phyloP scores from a whole-genome alignment of 2,113 vertebrate genomes.

The Mellivora capensis region DNA sequence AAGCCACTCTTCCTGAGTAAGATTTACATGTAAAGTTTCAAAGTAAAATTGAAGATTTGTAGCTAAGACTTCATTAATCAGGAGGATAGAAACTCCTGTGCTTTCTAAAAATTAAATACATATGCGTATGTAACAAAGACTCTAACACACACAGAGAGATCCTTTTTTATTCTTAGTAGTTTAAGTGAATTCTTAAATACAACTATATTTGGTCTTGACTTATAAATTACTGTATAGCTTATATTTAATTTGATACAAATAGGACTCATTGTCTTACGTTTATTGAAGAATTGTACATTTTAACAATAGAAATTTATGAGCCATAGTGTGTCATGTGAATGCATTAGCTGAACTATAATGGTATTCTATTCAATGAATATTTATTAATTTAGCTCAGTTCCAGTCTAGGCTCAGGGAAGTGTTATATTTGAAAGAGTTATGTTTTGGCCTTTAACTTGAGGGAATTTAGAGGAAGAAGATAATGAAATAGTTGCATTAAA shows the following conservation, averaged over 20 bases:
- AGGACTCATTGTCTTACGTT: not conserved
- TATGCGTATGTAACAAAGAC: not conserved
- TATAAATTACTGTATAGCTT: not conserved
- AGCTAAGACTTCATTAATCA: not conserved
- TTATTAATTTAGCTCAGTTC: slow-evolving; percentile 9
- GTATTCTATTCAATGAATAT: not conserved
- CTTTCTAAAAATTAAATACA: not conserved
- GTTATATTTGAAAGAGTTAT: not conserved
- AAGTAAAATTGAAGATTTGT: slow-evolving; percentile 37
- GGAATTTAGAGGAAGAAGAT: not conserved
- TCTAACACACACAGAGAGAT: not conserved
- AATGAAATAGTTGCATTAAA: not conserved
- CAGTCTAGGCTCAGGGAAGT: not conserved
- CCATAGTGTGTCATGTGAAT: not conserved
- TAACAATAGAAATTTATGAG: slow-evolving; percentile 1
- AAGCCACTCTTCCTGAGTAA: slow-evolving; percentile 13
- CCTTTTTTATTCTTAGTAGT: not conserved
- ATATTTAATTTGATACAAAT: not conserved
- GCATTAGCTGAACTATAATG: not conserved
- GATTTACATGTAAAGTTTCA: slow-evolving; percentile 37
- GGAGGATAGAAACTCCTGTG: not conserved
- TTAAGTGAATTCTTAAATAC: not conserved
- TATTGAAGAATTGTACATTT: slow-evolving; percentile 8
- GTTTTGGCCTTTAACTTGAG: not conserved
- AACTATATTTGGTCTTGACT: not conserved